Evolutionary conservation across 2,888 invertebrate species (phyloP).

Genomic region (Amphipyra tragopoginis): DNA sequence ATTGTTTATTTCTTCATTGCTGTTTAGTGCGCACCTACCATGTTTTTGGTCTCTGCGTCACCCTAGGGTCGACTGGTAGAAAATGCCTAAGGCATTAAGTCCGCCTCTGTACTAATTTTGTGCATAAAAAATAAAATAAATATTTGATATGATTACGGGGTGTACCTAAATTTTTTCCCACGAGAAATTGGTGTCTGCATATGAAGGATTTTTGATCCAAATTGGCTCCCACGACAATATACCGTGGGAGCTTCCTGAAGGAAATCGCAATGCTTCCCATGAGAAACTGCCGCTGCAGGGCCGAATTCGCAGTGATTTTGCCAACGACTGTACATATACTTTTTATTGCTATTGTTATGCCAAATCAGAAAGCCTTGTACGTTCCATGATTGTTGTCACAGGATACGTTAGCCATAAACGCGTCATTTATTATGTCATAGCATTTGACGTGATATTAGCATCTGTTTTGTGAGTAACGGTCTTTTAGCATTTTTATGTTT

Average conservation of each 20-base stretch:
- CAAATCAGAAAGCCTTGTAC: conserved; percentile 66
- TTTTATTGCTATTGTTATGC: conserved; percentile 65
- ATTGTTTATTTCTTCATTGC: conserved; percentile 18
- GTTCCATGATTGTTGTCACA: conserved; percentile 51
- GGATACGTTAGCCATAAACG: conserved; percentile 62
- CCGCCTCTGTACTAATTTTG: too few relatives aligned
- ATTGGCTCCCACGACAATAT: conserved; percentile 30
- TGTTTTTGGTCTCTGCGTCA: too few relatives aligned
- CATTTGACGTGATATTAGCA: conserved; percentile 50
- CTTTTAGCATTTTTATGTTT: background rate
- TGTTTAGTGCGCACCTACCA: too few relatives aligned
- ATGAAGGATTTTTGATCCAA: conserved; percentile 10
- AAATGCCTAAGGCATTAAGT: too few relatives aligned
- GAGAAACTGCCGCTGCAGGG: background rate
- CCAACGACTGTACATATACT: conserved; percentile 17
- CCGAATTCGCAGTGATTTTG: conserved; percentile 11
- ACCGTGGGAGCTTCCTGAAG: conserved; percentile 6
- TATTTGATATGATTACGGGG: conserved; percentile 25
- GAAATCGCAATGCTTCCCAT: conserved; percentile 13
- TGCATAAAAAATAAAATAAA: too few relatives aligned
- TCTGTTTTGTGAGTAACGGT: conserved; percentile 51
- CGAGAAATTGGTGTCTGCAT: background rate
- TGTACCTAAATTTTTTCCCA: conserved; percentile 18
- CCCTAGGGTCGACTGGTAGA: too few relatives aligned
- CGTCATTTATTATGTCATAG: conserved; percentile 50